Percentiles rank a stretch among this genome's conserved stretches.
These are phyloP conservation scores for Tamias sibiricus DNA, from an alignment of 2,113 vertebrate species.

Conservation along the genomic window DNA sequence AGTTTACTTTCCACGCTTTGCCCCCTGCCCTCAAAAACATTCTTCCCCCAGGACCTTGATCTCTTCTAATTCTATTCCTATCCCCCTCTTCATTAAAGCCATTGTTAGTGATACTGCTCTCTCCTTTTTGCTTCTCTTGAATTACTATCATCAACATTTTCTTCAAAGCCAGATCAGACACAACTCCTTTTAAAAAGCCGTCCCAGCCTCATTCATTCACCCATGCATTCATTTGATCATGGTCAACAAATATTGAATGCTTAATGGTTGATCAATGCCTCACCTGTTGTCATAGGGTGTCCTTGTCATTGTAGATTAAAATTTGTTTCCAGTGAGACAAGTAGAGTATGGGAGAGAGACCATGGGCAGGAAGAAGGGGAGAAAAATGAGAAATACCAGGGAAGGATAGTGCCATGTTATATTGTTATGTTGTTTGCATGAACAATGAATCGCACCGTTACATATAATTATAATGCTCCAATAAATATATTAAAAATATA, in stretches of 20 bases:
- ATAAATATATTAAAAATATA: too few relatives aligned
- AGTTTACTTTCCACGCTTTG: rapidly evolving
- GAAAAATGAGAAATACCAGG: too few relatives aligned
- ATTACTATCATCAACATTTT: background rate
- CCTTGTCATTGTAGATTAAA: background rate
- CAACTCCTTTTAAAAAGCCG: background rate
- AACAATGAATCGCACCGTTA: too few relatives aligned
- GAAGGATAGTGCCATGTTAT: too few relatives aligned
- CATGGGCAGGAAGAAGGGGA: too few relatives aligned
- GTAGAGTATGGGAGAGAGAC: too few relatives aligned
- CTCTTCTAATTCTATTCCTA: background rate
- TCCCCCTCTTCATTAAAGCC: background rate
- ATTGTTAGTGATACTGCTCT: rapidly evolving
- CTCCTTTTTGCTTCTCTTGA: background rate
- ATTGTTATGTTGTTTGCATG: too few relatives aligned
- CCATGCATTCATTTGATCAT: background rate
- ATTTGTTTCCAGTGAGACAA: background rate
- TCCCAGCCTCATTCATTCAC: background rate
- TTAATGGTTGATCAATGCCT: too few relatives aligned
- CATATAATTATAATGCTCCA: too few relatives aligned
- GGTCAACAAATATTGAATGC: background rate
- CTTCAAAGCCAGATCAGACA: background rate
- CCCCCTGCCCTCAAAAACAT: rapidly evolving
- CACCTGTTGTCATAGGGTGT: background rate
- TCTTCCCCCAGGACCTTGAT: rapidly evolving